phyloP scores from a whole-genome alignment of 2,797 vertebrate species.

The Phoebastria nigripes region DNA sequence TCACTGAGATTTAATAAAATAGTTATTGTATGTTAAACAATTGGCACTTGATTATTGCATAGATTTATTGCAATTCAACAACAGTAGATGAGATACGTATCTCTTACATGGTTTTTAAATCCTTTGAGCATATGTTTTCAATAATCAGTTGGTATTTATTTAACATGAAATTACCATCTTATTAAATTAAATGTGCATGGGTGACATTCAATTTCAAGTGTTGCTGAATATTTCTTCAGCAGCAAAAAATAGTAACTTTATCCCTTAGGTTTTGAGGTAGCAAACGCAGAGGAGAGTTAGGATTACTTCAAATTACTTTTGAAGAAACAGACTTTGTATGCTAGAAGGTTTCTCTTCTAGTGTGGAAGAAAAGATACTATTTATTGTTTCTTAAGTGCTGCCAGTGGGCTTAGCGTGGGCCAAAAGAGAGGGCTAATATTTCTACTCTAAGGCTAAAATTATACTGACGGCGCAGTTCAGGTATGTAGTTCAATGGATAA shows the following conservation, averaged over 20 bases:
- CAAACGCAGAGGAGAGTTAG: slow-evolving; percentile 1
- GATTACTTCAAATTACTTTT: slow-evolving; percentile 46
- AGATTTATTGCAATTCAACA: slow-evolving; percentile 39
- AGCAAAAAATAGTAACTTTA: slow-evolving; percentile 42
- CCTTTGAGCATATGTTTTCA: slow-evolving; percentile 50
- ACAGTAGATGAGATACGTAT: slow-evolving; percentile 23
- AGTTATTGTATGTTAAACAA: slow-evolving; percentile 56
- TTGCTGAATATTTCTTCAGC: slow-evolving; percentile 10
- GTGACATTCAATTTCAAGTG: slow-evolving; percentile 41
- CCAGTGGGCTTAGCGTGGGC: neutral
- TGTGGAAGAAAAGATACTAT: slow-evolving; percentile 2
- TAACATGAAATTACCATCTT: slow-evolving; percentile 66
- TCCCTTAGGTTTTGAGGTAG: slow-evolving; percentile 41
- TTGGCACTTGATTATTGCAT: slow-evolving; percentile 54
- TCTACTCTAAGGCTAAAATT: neutral
- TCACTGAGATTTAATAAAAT: slow-evolving; percentile 45
- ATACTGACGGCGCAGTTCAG: neutral
- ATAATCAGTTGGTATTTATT: slow-evolving; percentile 60
- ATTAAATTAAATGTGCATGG: slow-evolving; percentile 57
- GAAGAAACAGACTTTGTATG: neutral
- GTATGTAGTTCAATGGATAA: neutral
- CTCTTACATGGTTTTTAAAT: slow-evolving; percentile 46
- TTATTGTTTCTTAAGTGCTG: slow-evolving; percentile 41
- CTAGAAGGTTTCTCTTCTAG: neutral
- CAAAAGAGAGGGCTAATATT: neutral